These are phyloP conservation scores for Danaus melanippus DNA, from an alignment of 1,140 invertebrate genomes.

Conservation along the genomic window DNA sequence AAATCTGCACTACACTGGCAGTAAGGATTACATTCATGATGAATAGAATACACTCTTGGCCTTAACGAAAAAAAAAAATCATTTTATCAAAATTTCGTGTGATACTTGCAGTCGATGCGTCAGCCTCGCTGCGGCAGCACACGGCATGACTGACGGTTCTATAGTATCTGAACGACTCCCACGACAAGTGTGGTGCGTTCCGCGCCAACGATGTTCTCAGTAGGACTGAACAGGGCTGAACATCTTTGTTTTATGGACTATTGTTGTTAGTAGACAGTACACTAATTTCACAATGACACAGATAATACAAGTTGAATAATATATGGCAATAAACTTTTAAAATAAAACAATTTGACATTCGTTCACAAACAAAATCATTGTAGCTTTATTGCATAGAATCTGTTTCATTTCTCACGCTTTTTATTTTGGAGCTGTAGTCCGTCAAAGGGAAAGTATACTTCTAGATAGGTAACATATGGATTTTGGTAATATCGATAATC, in stretches of 20 bases:
- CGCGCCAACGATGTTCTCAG: slow-evolving; percentile 40
- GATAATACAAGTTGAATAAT: too few species aligned
- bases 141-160: slow-evolving; percentile 48
- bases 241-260: slow-evolving; percentile 49
- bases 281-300: too few species aligned
- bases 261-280: slow-evolving; percentile 32
- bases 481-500: neutral
- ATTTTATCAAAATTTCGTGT: slow-evolving; percentile 8
- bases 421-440: neutral
- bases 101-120: slow-evolving; percentile 61
- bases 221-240: slow-evolving; percentile 53
- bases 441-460: neutral
- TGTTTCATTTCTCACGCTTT: neutral
- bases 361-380: too few species aligned
- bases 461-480: too few species aligned
- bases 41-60: too few species aligned
- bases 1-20: too few species aligned
- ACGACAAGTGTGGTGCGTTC: slow-evolving; percentile 38
- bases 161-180: slow-evolving; percentile 19
- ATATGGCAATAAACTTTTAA: too few species aligned
- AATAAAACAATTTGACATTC: too few species aligned
- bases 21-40: too few species aligned
- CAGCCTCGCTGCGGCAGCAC: slow-evolving; percentile 40
- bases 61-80: too few species aligned
- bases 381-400: too few species aligned